phyloP scores from a whole-genome alignment of 2,113 vertebrate genomes.

The Oceanites oceanicus region DNA sequence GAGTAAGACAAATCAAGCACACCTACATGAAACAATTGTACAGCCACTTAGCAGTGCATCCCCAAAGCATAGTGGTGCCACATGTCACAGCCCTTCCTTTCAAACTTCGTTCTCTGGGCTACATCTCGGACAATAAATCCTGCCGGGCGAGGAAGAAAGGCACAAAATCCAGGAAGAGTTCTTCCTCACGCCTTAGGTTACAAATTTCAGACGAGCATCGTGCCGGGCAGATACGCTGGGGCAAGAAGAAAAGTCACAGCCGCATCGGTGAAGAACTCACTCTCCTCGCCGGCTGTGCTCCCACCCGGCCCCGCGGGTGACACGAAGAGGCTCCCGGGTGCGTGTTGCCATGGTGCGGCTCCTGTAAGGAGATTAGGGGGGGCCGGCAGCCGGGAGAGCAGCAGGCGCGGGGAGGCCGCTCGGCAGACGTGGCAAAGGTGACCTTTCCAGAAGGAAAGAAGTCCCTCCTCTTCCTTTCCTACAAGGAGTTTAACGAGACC shows the following conservation, averaged over 20 bases:
- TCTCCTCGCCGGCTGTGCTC: background rate
- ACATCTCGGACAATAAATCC: conserved; percentile 42
- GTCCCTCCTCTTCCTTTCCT: background rate
- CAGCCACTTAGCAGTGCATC: conserved; percentile 79
- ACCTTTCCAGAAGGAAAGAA: conserved; percentile 2
- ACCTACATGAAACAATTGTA: conserved; percentile 86
- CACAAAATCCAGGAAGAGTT: background rate
- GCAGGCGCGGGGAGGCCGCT: background rate
- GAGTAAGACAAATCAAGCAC: conserved; percentile 43
- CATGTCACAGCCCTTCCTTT: conserved; percentile 40
- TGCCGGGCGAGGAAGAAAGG: background rate
- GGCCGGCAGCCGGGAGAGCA: conserved; percentile 59
- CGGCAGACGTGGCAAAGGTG: background rate
- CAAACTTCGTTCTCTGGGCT: conserved; percentile 9
- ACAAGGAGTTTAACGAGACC: background rate
- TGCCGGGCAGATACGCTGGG: background rate
- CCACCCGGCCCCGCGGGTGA: conserved; percentile 45
- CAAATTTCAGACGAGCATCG: background rate
- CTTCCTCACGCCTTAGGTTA: conserved; percentile 27
- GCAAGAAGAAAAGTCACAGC: background rate
- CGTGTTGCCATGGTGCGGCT: conserved; percentile 75
- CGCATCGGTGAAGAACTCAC: background rate
- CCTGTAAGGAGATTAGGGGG: conserved; percentile 61
- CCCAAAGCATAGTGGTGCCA: conserved; percentile 80
- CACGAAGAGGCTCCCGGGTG: conserved; percentile 69